These are phyloP conservation scores for Chymomyza caudatula DNA, from an alignment of 2,888 invertebrate genomes.

Conservation along the genomic window DNA sequence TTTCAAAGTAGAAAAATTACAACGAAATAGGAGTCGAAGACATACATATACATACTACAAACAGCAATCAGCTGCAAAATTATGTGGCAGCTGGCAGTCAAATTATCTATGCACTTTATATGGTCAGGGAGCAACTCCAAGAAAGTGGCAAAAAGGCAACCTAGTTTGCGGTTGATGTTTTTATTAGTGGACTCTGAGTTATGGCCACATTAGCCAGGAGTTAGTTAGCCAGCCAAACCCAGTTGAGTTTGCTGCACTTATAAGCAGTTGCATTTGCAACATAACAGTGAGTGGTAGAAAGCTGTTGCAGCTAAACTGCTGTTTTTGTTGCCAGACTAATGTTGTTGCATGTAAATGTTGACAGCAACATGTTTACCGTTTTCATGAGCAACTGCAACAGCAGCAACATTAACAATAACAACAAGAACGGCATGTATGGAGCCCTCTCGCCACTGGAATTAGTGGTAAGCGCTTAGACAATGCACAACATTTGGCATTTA, in stretches of 20 bases:
- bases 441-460: constrained; percentile 17
- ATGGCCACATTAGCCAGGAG: not conserved
- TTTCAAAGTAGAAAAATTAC: constrained; percentile 41
- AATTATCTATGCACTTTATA: constrained; percentile 20
- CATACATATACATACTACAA: not conserved
- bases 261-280: constrained; percentile 26
- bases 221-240: not conserved
- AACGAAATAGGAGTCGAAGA: constrained; percentile 21
- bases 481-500: constrained; percentile 66
- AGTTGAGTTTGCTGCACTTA: not conserved
- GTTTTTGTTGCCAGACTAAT: constrained; percentile 33
- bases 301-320: not conserved
- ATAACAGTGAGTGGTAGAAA: constrained; percentile 17
- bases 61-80: constrained; percentile 3
- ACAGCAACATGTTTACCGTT: constrained; percentile 68
- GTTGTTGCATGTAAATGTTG: constrained; percentile 52
- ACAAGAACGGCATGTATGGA: not conserved
- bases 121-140: constrained; percentile 38
- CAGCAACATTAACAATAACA: not conserved
- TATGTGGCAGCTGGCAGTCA: constrained; percentile 16
- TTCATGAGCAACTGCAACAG: not conserved
- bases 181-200: constrained; percentile 17
- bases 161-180: constrained; percentile 16
- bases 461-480: constrained; percentile 41
- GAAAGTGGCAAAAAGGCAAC: constrained; percentile 28